phyloP scores from a whole-genome alignment of 2,888 invertebrate genomes.

The Gortyna flavago region DNA sequence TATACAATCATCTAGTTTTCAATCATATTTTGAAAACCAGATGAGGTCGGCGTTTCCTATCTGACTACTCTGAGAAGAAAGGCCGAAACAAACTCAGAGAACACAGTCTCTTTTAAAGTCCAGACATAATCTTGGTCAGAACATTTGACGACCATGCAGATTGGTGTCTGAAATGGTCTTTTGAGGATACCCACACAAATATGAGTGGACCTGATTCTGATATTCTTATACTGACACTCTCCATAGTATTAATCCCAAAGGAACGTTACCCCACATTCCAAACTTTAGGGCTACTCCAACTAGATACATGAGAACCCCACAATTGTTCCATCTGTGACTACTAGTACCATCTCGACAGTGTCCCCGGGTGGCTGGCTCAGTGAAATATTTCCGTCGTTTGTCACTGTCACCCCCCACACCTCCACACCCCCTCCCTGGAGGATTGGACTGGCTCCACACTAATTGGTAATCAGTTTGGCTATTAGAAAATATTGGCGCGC shows the following conservation, averaged over 20 bases:
- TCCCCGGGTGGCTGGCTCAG: slow-evolving; percentile 62
- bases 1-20: no score
- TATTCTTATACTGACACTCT: not conserved
- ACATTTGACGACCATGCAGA: not conserved
- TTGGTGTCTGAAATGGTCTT: not conserved
- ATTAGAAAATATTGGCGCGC: slow-evolving; percentile 66
- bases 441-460: slow-evolving; percentile 61
- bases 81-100: not conserved
- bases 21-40: no score
- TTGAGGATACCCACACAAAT: not conserved
- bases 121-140: not conserved
- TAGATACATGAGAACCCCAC: slow-evolving; percentile 22
- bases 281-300: not conserved
- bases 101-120: not conserved
- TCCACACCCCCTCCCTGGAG: slow-evolving; percentile 23
- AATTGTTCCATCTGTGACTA: slow-evolving; percentile 50
- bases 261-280: slow-evolving; percentile 8
- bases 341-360: slow-evolving; percentile 57
- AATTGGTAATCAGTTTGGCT: slow-evolving; percentile 69
- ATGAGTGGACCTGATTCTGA: not conserved
- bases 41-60: not conserved
- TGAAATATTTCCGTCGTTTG: slow-evolving; percentile 73
- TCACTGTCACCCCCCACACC: slow-evolving; percentile 66
- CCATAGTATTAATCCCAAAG: not conserved
- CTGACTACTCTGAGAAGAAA: not conserved